phyloP scores from a whole-genome alignment of 92 coral and sea anemone genomes.

The Palythoa heliodiscus region DNA sequence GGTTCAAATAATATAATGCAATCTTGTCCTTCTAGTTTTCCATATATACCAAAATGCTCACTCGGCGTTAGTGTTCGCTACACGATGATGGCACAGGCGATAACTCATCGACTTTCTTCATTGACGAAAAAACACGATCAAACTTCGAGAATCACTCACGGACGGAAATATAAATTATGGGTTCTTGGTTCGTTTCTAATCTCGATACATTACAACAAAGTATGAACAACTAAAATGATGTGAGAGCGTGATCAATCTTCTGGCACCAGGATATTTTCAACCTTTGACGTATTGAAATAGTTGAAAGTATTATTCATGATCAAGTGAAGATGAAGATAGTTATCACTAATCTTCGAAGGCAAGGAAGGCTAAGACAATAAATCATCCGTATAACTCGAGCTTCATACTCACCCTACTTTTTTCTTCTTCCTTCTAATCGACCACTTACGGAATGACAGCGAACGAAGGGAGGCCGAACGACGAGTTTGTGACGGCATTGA shows the following conservation, averaged over 20 bases:
- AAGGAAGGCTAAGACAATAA: constrained; percentile 17
- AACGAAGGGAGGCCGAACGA: constrained; percentile 31
- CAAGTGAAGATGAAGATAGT: constrained; percentile 33
- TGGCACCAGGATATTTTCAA: background rate
- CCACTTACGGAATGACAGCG: constrained; percentile 36
- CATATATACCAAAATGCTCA: background rate
- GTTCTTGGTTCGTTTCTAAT: background rate
- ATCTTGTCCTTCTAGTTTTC: background rate
- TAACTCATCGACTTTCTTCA: background rate
- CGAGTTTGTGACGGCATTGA: constrained; percentile 40
- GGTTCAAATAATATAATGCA: background rate
- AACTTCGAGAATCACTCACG: background rate
- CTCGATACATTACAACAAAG: background rate
- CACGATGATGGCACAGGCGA: background rate
- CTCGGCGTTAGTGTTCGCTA: background rate
- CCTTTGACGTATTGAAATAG: constrained; percentile 7
- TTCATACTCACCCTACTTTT: constrained; percentile 22
- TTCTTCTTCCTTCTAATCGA: constrained; percentile 42
- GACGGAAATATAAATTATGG: background rate
- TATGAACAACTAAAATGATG: background rate
- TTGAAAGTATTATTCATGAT: constrained; percentile 27
- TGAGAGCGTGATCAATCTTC: background rate
- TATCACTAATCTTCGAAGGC: constrained; percentile 17
- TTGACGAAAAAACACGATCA: background rate
- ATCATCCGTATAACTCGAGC: constrained; percentile 5